These are phyloP conservation scores for Chromobotia macracanthus DNA, from an alignment of 2,797 vertebrate genomes.

Conservation along the genomic window DNA sequence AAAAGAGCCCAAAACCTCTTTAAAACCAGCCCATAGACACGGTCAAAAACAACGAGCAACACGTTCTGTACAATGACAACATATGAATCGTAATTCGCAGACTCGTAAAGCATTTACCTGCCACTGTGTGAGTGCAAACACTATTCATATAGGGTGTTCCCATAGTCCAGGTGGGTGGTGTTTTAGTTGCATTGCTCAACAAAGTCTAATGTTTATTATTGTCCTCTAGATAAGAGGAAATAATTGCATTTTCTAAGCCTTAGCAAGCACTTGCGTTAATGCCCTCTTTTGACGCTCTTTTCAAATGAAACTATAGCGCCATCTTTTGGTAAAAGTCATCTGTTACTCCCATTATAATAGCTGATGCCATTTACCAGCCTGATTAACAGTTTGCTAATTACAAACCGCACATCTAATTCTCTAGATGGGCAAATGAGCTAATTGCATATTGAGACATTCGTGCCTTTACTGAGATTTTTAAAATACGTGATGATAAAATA, in stretches of 20 bases:
- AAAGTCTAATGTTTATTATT: background rate
- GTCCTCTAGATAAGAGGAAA: background rate
- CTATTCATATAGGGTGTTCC: background rate
- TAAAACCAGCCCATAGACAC: no score
- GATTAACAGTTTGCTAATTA: background rate
- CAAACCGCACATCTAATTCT: background rate
- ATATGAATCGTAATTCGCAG: no score
- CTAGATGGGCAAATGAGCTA: background rate
- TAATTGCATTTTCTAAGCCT: background rate
- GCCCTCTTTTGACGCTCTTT: no score
- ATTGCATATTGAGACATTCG: background rate
- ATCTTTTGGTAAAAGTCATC: conserved; percentile 1
- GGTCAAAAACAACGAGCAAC: no score
- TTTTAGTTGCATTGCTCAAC: background rate
- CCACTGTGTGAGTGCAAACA: background rate
- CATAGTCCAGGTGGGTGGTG: background rate
- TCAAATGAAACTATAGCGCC: conserved; percentile 8
- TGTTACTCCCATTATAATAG: background rate
- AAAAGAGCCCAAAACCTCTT: no score
- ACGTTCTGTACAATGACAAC: no score
- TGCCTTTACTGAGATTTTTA: background rate
- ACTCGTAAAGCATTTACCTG: no score
- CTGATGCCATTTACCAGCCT: background rate
- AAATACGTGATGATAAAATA: background rate
- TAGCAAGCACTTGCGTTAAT: no score